A percentile compares a stretch with the other conserved stretches of the same genome.
Evolutionary conservation across 2,888 invertebrate species (phyloP).

Genomic region (Macrophya annulata): DNA sequence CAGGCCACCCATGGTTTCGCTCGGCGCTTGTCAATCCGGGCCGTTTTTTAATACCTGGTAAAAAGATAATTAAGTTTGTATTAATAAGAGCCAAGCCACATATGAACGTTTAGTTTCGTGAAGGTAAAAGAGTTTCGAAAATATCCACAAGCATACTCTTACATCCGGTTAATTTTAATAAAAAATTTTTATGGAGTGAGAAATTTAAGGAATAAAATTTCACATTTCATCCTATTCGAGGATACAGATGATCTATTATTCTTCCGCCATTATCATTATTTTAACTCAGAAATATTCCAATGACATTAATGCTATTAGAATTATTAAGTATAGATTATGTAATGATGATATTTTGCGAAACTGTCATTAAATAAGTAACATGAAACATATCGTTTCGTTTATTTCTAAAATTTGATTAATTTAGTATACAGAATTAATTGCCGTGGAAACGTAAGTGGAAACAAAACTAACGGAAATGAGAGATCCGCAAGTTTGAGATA

Average conservation of each 20-base stretch:
- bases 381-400: too few species aligned
- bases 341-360: neutral
- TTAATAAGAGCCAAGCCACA: slow-evolving; percentile 27
- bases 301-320: neutral
- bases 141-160: neutral
- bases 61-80: slow-evolving; percentile 39
- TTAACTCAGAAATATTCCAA: neutral
- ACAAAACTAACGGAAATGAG: slow-evolving; percentile 28
- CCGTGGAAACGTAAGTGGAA: neutral
- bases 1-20: slow-evolving; percentile 48
- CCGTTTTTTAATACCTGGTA: slow-evolving; percentile 51
- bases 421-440: neutral
- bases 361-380: neutral
- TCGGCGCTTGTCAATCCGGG: slow-evolving; percentile 44
- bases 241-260: neutral
- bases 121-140: neutral
- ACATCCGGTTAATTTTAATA: too few species aligned
- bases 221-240: neutral
- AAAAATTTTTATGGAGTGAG: neutral
- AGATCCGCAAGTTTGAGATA: neutral
- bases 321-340: too few species aligned
- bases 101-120: neutral
- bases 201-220: neutral
- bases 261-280: neutral
- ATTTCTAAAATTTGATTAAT: neutral